Percentiles rank a stretch among this genome's conserved stretches.
These are phyloP conservation scores for Polydesmus complanatus DNA, from an alignment of 2,888 invertebrate species.

Conservation along the genomic window DNA sequence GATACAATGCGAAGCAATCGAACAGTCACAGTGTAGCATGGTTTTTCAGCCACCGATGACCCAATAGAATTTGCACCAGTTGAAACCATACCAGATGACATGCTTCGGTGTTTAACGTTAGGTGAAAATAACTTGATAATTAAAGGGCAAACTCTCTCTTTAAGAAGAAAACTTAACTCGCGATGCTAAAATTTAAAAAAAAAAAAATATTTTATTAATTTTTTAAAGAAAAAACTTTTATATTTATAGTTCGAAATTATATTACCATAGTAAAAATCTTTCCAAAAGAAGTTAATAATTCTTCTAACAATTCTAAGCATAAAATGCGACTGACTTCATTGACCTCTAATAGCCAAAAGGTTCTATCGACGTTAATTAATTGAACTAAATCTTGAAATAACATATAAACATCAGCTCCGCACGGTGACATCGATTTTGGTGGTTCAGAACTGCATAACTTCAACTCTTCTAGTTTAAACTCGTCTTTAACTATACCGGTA, in stretches of 20 bases:
- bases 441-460: slow-evolving; percentile 59
- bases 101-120: slow-evolving; percentile 81
- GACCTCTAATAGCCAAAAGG: slow-evolving; percentile 88
- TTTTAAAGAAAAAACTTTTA: not conserved
- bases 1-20: slow-evolving; percentile 82
- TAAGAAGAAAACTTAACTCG: slow-evolving; percentile 84
- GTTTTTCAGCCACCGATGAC: slow-evolving; percentile 54
- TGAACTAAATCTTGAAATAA: slow-evolving; percentile 95
- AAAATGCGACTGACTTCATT: slow-evolving; percentile 96
- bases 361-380: slow-evolving; percentile 89
- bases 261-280: slow-evolving; percentile 27
- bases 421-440: slow-evolving; percentile 68
- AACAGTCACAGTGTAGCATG: slow-evolving; percentile 94
- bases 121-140: slow-evolving; percentile 98
- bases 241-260: slow-evolving; percentile 4
- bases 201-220: not conserved
- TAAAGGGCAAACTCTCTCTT: slow-evolving; percentile 92
- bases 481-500: not conserved
- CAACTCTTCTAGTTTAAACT: slow-evolving; percentile 59
- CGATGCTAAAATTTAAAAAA: slow-evolving; percentile 48
- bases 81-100: not conserved
- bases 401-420: slow-evolving; percentile 86
- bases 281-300: slow-evolving; percentile 55
- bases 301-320: slow-evolving; percentile 86
- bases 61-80: slow-evolving; percentile 35